Conservation (phyloP, 2,113 vertebrate species). For the Chiloscyllium plagiosum region DNA sequence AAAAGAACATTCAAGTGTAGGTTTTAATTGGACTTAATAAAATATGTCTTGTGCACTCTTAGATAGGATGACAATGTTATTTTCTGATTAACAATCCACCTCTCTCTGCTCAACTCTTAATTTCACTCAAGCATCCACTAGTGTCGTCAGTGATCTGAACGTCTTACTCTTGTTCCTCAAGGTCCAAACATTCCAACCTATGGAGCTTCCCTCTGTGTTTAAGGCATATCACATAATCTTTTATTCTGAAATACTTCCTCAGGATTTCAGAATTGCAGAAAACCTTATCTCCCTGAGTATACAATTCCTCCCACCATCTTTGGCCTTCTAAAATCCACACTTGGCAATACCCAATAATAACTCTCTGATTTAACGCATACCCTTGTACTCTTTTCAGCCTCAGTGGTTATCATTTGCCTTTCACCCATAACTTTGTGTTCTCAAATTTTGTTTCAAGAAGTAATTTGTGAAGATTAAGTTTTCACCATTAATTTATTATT, state of each 20-base stretch:
- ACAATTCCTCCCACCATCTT: neutral
- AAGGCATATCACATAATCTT: neutral
- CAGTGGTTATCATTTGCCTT: neutral
- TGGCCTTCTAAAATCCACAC: neutral
- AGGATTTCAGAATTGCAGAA: neutral
- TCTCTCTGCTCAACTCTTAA: neutral
- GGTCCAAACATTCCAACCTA: neutral
- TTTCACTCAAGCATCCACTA: neutral
- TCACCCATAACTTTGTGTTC: neutral
- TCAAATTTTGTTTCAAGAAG: neutral
- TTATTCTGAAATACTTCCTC: neutral
- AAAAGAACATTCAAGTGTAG: no score
- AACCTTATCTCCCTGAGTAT: neutral
- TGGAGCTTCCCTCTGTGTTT: neutral
- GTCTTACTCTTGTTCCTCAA: neutral
- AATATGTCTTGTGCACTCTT: neutral
- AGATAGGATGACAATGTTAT: neutral
- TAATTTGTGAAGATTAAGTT: neutral
- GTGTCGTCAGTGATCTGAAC: neutral
- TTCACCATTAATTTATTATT: neutral
- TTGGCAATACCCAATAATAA: neutral
- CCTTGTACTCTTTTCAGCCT: neutral
- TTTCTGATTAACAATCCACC: neutral
- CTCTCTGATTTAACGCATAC: neutral
- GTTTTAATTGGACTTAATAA: no score